Evolutionary conservation across 2,888 invertebrate species (phyloP).

Genomic region (Melinaea marsaeus): DNA sequence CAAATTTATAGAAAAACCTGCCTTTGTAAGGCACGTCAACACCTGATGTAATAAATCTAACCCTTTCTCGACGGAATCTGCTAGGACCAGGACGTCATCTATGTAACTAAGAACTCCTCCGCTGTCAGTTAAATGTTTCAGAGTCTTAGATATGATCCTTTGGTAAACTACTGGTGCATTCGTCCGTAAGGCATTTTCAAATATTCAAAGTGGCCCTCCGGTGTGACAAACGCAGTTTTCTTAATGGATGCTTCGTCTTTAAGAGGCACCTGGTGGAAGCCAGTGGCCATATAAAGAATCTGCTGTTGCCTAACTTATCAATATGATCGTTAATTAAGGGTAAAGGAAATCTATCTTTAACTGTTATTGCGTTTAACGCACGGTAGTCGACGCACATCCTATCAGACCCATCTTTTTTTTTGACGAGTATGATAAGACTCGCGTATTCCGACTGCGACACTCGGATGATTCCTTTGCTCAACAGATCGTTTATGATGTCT

Average conservation of each 20-base stretch:
- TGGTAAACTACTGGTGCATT: constrained; percentile 24
- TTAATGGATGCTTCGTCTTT: background rate
- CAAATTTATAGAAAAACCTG: constrained; percentile 15
- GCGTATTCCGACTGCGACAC: constrained; percentile 29
- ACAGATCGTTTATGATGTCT: constrained; percentile 27
- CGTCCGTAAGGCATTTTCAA: constrained; percentile 24
- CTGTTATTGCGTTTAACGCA: constrained; percentile 21
- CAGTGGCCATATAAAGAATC: background rate
- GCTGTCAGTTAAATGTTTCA: constrained; percentile 11
- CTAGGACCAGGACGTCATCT: background rate
- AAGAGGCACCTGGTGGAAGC: background rate
- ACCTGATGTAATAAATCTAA: constrained; percentile 6
- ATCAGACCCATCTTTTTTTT: constrained; percentile 30
- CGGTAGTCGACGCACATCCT: constrained; percentile 27
- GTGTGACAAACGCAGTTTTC: no score
- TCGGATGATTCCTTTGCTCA: constrained; percentile 28
- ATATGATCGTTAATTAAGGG: constrained; percentile 27
- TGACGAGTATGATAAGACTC: constrained; percentile 32
- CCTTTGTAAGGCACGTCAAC: background rate
- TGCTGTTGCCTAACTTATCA: constrained; percentile 13
- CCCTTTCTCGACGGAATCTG: constrained; percentile 7
- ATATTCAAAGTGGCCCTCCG: no score
- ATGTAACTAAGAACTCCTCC: constrained; percentile 16
- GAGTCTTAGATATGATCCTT: constrained; percentile 12
- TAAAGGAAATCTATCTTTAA: constrained; percentile 22